A percentile compares a stretch with the other conserved stretches of the same genome.
Conservation (phyloP, 1,140 invertebrate genomes). For the Pachyrhynchus sulphureomaculatus region DNA sequence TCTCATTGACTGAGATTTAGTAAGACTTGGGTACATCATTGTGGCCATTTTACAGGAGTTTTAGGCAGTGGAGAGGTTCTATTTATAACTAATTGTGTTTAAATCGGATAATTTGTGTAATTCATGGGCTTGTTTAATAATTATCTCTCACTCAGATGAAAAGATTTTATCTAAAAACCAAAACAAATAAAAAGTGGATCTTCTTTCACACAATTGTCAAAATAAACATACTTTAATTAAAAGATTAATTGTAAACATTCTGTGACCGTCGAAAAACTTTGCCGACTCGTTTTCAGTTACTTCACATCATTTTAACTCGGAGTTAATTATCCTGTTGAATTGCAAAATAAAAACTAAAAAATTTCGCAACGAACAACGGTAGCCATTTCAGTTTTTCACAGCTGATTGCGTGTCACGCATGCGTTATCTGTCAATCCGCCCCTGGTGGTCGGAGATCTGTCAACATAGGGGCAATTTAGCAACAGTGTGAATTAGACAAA, state of each 20-base stretch:
- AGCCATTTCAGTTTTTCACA: slow-evolving; percentile 25
- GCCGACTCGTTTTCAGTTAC: neutral
- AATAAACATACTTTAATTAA: slow-evolving; percentile 1
- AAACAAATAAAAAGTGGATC: slow-evolving; percentile 4
- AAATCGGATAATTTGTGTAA: neutral
- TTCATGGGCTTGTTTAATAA: neutral
- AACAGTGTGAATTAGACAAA: no score
- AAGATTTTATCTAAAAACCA: slow-evolving; percentile 8
- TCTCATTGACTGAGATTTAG: slow-evolving; percentile 51
- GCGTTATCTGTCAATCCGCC: slow-evolving; percentile 21
- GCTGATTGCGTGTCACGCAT: slow-evolving; percentile 44
- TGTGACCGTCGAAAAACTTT: neutral
- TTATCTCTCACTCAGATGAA: neutral
- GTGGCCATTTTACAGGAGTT: slow-evolving; percentile 42
- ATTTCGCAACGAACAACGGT: slow-evolving; percentile 2
- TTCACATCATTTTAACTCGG: neutral
- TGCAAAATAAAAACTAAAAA: slow-evolving; percentile 12
- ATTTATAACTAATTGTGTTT: neutral
- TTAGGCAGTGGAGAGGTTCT: slow-evolving; percentile 1
- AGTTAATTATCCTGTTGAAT: neutral
- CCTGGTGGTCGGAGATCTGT: neutral
- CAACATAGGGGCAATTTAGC: no score
- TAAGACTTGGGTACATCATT: slow-evolving; percentile 52
- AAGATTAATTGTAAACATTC: neutral
- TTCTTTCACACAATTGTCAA: slow-evolving; percentile 1